These are phyloP conservation scores for Glareola pratincola DNA, from an alignment of 2,113 vertebrate genomes.

Conservation along the genomic window DNA sequence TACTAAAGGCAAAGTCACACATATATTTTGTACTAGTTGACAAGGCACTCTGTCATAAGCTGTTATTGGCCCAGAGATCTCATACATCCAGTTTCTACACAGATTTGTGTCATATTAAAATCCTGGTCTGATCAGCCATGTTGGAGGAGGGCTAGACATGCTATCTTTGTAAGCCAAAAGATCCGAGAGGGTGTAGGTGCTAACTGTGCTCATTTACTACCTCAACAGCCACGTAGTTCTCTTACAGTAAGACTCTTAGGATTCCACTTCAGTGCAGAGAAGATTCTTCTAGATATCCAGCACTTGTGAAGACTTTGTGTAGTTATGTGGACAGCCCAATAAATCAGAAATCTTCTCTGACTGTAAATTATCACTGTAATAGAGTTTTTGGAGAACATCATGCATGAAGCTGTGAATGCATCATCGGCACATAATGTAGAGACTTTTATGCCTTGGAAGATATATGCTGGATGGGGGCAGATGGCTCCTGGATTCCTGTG, in stretches of 20 bases:
- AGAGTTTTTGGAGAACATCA: neutral
- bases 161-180: neutral
- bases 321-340: neutral
- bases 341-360: neutral
- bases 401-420: neutral
- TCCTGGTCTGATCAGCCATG: neutral
- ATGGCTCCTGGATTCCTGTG: neutral
- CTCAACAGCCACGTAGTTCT: neutral
- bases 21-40: neutral
- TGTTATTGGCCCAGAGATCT: neutral
- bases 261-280: neutral
- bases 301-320: neutral
- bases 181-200: neutral
- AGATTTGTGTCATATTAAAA: neutral
- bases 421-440: neutral
- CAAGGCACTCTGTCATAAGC: neutral
- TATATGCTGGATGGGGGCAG: neutral
- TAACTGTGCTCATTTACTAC: neutral
- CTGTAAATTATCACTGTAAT: neutral
- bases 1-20: neutral
- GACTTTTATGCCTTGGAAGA: neutral
- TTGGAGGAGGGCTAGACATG: neutral
- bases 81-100: neutral
- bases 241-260: neutral
- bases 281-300: neutral